A percentile compares a stretch with the other conserved stretches of the same genome.
These are phyloP conservation scores for Sussaba pulchella DNA, from an alignment of 2,888 invertebrate species.

Conservation along the genomic window DNA sequence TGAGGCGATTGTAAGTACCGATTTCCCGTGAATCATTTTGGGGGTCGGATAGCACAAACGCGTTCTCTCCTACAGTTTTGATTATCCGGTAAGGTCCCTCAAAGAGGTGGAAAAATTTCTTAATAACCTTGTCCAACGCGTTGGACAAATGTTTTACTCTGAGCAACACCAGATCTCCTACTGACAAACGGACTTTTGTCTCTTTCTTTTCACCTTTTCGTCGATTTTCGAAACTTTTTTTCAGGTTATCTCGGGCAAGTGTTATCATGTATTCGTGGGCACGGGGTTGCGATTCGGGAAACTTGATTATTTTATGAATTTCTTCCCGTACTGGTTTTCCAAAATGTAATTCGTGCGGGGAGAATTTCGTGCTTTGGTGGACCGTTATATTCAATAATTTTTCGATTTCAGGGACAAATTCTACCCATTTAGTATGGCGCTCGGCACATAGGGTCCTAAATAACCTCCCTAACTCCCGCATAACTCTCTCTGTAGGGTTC, in stretches of 20 bases:
- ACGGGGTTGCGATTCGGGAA: neutral
- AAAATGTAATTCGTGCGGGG: slow-evolving; percentile 55
- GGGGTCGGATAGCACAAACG: slow-evolving; percentile 20
- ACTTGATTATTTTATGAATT: slow-evolving; percentile 34
- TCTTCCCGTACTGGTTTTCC: slow-evolving; percentile 19
- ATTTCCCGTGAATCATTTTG: no score
- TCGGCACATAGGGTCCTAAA: slow-evolving; percentile 63
- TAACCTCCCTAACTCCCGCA: slow-evolving; percentile 63
- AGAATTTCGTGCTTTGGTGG: slow-evolving; percentile 58
- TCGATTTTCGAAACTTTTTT: neutral
- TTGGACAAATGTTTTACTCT: slow-evolving; percentile 38
- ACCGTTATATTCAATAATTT: slow-evolving; percentile 57
- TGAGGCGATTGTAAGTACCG: no score
- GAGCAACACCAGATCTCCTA: slow-evolving; percentile 19
- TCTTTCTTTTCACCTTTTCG: no score
- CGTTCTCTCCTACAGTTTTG: slow-evolving; percentile 28
- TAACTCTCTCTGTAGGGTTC: slow-evolving; percentile 60
- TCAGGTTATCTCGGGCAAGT: slow-evolving; percentile 34
- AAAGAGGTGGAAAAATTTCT: slow-evolving; percentile 53
- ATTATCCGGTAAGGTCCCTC: slow-evolving; percentile 43
- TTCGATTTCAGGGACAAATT: slow-evolving; percentile 49
- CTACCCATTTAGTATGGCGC: slow-evolving; percentile 62
- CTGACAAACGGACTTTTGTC: no score
- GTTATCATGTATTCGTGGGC: slow-evolving; percentile 23
- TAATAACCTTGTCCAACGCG: neutral